Evolutionary conservation across 2,888 invertebrate species (phyloP).

Genomic region (Eupithecia insigniata): DNA sequence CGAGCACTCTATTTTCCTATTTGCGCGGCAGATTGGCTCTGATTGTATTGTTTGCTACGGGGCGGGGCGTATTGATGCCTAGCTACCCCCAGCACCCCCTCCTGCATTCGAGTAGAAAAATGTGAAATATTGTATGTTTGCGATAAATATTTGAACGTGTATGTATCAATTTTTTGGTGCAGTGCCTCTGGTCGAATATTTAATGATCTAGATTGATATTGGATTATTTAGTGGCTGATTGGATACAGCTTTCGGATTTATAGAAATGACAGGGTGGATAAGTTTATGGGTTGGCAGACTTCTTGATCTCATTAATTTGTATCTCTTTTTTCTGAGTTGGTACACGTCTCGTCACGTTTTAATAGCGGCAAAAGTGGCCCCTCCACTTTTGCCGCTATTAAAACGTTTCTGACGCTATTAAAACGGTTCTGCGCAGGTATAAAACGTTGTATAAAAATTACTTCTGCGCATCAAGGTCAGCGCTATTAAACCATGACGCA

Average conservation of each 20-base stretch:
- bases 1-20: constrained; percentile 84
- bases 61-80: constrained; percentile 70
- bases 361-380: too few relatives aligned
- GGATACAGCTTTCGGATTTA: constrained; percentile 10
- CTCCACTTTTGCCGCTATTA: too few relatives aligned
- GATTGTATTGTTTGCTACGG: constrained; percentile 82
- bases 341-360: too few relatives aligned
- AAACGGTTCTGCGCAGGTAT: too few relatives aligned
- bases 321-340: too few relatives aligned
- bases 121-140: constrained; percentile 73
- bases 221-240: constrained; percentile 31
- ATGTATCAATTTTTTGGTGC: constrained; percentile 65
- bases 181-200: constrained; percentile 49
- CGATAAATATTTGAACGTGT: constrained; percentile 75
- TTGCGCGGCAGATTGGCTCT: constrained; percentile 83
- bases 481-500: too few relatives aligned
- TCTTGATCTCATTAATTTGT: too few relatives aligned
- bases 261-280: neutral
- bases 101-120: constrained; percentile 73
- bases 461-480: too few relatives aligned
- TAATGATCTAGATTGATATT: constrained; percentile 35
- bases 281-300: neutral
- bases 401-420: too few relatives aligned
- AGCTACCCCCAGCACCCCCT: constrained; percentile 45
- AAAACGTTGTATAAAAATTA: too few relatives aligned